Evolutionary conservation across 2,113 vertebrate species (phyloP).

Genomic region (Orycteropus afer): DNA sequence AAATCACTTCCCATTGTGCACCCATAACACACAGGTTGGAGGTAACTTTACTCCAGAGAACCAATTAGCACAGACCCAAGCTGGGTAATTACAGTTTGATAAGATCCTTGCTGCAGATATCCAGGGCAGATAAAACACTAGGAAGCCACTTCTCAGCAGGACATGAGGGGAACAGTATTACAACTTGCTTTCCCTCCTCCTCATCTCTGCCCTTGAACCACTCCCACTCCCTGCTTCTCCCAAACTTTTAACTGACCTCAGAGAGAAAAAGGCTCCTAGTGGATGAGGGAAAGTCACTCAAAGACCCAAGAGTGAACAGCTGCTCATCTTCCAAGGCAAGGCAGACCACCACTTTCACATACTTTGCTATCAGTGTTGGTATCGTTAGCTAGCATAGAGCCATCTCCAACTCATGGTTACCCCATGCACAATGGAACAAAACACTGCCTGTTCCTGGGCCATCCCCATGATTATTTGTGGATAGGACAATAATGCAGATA

Average conservation of each 20-base stretch:
- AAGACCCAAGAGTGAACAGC: background rate
- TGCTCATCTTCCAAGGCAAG: background rate
- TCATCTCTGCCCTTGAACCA: background rate
- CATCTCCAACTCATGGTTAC: background rate
- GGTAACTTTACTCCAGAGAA: constrained; percentile 85
- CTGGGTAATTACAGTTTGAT: constrained; percentile 82
- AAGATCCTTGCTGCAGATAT: constrained; percentile 75
- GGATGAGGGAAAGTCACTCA: background rate
- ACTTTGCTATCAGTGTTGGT: background rate
- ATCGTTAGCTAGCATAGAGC: background rate
- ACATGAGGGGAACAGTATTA: background rate
- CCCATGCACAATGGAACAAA: background rate
- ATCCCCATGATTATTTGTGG: background rate
- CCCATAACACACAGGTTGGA: constrained; percentile 63
- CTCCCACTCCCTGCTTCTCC: background rate
- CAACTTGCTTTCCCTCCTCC: background rate
- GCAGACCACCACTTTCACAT: no score
- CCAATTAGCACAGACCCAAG: constrained; percentile 85
- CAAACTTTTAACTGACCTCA: background rate
- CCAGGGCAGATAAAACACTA: constrained; percentile 67
- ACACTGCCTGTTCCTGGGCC: background rate
- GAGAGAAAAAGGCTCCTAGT: background rate
- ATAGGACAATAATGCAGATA: no score
- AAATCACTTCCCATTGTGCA: constrained; percentile 75
- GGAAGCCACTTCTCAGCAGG: constrained; percentile 45